Percentiles rank a stretch among this genome's conserved stretches.
phyloP scores from a whole-genome alignment of 2,888 invertebrate species.

The Eucera pruinosa region DNA sequence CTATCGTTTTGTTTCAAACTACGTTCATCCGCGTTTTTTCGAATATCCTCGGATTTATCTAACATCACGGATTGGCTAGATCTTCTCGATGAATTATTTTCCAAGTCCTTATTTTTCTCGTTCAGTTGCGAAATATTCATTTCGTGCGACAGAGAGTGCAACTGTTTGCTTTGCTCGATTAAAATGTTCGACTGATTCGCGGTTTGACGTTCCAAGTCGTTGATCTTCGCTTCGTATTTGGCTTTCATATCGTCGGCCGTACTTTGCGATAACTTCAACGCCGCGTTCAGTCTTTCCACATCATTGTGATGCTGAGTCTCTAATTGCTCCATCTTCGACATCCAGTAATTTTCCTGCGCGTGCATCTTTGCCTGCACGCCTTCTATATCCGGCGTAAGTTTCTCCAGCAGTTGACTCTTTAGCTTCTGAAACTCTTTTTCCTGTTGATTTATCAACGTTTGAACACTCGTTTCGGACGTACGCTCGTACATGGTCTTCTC shows the following conservation, averaged over 20 bases:
- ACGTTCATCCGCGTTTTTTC: constrained; percentile 3
- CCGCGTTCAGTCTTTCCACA: constrained; percentile 76
- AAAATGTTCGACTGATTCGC: constrained; percentile 74
- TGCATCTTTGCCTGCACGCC: constrained; percentile 75
- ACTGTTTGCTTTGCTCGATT: constrained; percentile 73
- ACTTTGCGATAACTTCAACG: constrained; percentile 78
- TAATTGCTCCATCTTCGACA: constrained; percentile 78
- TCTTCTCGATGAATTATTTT: constrained; percentile 8
- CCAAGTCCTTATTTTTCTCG: constrained; percentile 20
- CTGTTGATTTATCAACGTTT: constrained; percentile 85
- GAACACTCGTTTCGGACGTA: constrained; percentile 82
- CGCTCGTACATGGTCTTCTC: constrained; percentile 75
- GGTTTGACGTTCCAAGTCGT: constrained; percentile 75
- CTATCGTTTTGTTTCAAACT: constrained; percentile 11
- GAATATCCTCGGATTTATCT: constrained; percentile 5
- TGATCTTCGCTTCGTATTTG: constrained; percentile 79
- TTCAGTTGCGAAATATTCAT: constrained; percentile 53
- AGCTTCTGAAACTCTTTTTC: constrained; percentile 85
- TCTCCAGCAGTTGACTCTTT: constrained; percentile 84
- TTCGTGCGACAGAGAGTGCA: constrained; percentile 65
- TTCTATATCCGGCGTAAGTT: constrained; percentile 75
- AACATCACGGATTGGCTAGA: background rate
- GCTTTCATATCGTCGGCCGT: constrained; percentile 72
- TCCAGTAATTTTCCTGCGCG: constrained; percentile 81
- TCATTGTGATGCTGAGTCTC: constrained; percentile 78